Evolutionary conservation across 2,888 invertebrate species (phyloP).

Genomic region (Theristus sp.): DNA sequence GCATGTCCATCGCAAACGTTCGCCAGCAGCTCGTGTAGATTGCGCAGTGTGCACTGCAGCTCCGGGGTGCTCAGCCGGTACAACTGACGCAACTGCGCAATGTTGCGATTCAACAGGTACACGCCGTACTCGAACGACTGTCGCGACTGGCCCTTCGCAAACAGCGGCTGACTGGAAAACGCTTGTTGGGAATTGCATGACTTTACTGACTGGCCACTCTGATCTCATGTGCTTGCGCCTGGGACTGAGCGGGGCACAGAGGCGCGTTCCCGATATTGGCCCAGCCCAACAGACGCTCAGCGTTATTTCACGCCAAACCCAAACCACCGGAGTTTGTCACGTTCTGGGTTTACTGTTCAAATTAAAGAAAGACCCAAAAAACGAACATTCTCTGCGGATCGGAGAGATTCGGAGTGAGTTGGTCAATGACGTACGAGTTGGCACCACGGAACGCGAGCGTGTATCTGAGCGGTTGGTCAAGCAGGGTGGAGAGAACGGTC

Average conservation of each 20-base stretch:
- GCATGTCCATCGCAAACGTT: no score
- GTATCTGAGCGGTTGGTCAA: conserved; percentile 67
- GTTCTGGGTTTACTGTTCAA: no score
- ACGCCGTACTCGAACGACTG: conserved; percentile 69
- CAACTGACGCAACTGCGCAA: conserved; percentile 46
- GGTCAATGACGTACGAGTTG: conserved; percentile 58
- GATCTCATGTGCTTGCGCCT: not conserved
- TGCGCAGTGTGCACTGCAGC: not conserved
- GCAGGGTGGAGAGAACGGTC: conserved; percentile 56
- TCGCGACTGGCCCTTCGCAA: conserved; percentile 54
- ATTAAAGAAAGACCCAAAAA: conserved; percentile 7
- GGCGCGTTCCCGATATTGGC: not conserved
- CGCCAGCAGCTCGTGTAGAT: not conserved
- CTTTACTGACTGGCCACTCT: not conserved
- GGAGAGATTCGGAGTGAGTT: conserved; percentile 48
- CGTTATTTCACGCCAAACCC: no score
- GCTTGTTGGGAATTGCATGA: not conserved
- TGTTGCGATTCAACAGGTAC: conserved; percentile 76
- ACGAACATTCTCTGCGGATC: conserved; percentile 31
- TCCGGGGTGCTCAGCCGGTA: not conserved
- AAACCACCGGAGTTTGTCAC: no score
- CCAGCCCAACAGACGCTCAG: not conserved
- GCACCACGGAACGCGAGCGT: conserved; percentile 61
- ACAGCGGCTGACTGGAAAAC: conserved; percentile 57
- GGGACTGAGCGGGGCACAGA: not conserved